Percentiles rank a stretch among this genome's conserved stretches.
Evolutionary conservation across 2,113 vertebrate species (phyloP).

Genomic region (Grammomys dolichurus): DNA sequence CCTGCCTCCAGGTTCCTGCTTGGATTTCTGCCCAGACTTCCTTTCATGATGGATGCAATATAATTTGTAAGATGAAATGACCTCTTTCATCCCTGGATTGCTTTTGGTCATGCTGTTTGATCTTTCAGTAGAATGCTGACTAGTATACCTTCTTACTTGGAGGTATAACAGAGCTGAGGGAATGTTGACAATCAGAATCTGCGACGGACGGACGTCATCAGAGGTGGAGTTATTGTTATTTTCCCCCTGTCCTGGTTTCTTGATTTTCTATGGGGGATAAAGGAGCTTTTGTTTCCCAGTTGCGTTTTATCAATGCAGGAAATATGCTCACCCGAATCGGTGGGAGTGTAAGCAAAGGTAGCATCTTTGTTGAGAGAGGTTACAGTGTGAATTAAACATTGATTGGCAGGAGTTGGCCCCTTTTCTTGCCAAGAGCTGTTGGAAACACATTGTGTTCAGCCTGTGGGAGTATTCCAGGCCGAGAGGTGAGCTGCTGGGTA

Average conservation of each 20-base stretch:
- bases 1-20: neutral
- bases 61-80: neutral
- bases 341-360: neutral
- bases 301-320: neutral
- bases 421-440: neutral
- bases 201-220: neutral
- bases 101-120: neutral
- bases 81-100: neutral
- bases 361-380: neutral
- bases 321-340: neutral
- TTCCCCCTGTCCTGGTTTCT: neutral
- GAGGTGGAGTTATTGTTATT: neutral
- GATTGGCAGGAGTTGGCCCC: neutral
- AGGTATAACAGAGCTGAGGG: neutral
- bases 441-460: neutral
- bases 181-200: neutral
- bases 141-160: too few species aligned
- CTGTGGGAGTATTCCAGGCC: neutral
- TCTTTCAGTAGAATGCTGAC: neutral
- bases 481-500: neutral
- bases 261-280: neutral
- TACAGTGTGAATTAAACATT: neutral
- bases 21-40: neutral
- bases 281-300: neutral
- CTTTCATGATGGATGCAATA: neutral